phyloP scores from a whole-genome alignment of 2,797 vertebrate genomes.

The Kryptolebias ocellatus region DNA sequence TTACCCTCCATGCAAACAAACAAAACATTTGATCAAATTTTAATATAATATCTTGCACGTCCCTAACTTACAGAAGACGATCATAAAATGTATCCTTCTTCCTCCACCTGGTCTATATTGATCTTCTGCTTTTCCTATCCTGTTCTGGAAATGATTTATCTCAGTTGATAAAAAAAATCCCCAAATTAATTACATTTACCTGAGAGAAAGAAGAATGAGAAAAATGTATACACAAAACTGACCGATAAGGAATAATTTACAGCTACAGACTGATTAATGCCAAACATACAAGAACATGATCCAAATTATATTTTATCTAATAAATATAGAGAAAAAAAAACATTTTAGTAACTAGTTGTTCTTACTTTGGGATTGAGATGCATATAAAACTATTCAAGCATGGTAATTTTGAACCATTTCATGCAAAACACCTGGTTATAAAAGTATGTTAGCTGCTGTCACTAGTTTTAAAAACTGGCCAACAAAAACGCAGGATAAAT shows the following conservation, averaged over 20 bases:
- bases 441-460: conserved; percentile 9
- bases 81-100: conserved; percentile 47
- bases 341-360: no score
- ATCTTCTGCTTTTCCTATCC: conserved; percentile 4
- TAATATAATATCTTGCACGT: conserved; percentile 40
- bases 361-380: neutral
- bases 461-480: conserved; percentile 22
- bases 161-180: no score
- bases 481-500: conserved; percentile 47
- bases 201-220: no score
- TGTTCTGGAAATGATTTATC: no score
- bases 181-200: no score
- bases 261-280: neutral
- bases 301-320: neutral
- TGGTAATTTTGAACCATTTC: conserved; percentile 16
- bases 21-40: conserved; percentile 40
- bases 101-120: conserved; percentile 12
- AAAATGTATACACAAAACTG: neutral
- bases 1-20: conserved; percentile 9
- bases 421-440: neutral
- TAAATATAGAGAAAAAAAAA: no score
- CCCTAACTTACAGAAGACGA: conserved; percentile 34
- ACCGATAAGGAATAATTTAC: neutral
- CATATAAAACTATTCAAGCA: neutral
- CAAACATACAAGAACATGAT: neutral